Percentiles rank a stretch among this genome's conserved stretches.
These are phyloP conservation scores for Shargacucullia verbasci DNA, from an alignment of 2,888 invertebrate genomes.

Conservation along the genomic window DNA sequence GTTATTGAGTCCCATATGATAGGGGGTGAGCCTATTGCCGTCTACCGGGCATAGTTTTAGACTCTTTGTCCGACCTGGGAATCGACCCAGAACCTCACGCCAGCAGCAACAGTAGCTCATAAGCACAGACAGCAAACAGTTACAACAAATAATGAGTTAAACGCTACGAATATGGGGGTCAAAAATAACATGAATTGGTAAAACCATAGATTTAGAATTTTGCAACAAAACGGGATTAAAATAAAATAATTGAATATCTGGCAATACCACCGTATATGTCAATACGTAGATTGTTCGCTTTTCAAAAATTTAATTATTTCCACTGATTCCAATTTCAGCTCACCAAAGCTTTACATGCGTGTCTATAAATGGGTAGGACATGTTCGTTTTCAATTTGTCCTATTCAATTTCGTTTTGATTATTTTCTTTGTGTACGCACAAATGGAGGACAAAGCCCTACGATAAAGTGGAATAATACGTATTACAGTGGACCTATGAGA, in stretches of 20 bases:
- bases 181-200: conserved; percentile 4
- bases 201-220: neutral
- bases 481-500: too few relatives aligned
- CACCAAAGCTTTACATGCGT: conserved; percentile 6
- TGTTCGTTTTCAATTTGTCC: too few relatives aligned
- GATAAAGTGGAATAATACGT: too few relatives aligned
- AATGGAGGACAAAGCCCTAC: neutral
- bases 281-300: neutral
- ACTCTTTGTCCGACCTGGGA: too few relatives aligned
- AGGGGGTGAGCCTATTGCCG: too few relatives aligned
- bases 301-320: conserved; percentile 27
- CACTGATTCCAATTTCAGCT: conserved; percentile 18
- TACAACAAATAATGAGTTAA: too few relatives aligned
- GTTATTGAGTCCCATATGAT: too few relatives aligned
- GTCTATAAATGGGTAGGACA: conserved; percentile 4
- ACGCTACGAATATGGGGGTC: neutral
- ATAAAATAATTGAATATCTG: conserved; percentile 21
- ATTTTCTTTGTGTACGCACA: conserved; percentile 12
- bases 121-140: too few relatives aligned
- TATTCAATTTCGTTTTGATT: neutral
- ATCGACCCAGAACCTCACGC: too few relatives aligned
- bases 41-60: too few relatives aligned
- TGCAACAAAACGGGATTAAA: conserved; percentile 1
- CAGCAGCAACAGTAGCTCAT: too few relatives aligned
- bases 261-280: conserved; percentile 6